Conservation (phyloP, 2,888 invertebrate species). For the Cabera pusaria region DNA sequence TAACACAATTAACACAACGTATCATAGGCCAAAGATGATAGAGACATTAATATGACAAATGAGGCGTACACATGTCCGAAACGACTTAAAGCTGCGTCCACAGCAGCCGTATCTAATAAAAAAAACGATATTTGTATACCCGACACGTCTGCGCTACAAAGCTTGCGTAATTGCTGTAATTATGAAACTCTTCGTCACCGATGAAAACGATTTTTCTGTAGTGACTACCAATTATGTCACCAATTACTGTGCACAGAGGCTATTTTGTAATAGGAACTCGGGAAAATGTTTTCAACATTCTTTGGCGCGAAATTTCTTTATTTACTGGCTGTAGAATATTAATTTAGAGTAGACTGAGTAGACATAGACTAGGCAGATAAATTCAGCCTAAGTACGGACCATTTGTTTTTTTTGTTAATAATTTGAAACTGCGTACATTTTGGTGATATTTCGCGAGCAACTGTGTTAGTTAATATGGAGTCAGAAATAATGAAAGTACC, state of each 20-base stretch:
- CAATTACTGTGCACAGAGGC: slow-evolving; percentile 63
- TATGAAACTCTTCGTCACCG: slow-evolving; percentile 77
- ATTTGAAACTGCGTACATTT: too few relatives aligned
- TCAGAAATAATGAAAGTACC: too few relatives aligned
- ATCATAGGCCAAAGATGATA: too few relatives aligned
- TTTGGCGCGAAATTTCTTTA: slow-evolving; percentile 8
- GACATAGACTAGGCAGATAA: too few relatives aligned
- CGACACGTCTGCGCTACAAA: slow-evolving; percentile 64
- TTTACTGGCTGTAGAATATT: slow-evolving; percentile 13
- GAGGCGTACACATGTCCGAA: slow-evolving; percentile 14
- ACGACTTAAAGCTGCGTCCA: too few relatives aligned
- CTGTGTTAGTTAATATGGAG: too few relatives aligned
- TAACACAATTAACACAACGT: too few relatives aligned
- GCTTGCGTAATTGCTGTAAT: slow-evolving; percentile 72
- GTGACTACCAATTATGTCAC: slow-evolving; percentile 75
- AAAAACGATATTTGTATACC: slow-evolving; percentile 52
- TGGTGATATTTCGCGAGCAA: too few relatives aligned
- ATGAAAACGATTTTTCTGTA: slow-evolving; percentile 78
- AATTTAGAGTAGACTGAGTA: slow-evolving; percentile 12
- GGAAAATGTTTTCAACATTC: slow-evolving; percentile 40
- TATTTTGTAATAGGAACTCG: slow-evolving; percentile 66
- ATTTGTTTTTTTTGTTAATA: too few relatives aligned
- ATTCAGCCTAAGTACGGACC: too few relatives aligned
- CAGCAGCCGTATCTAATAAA: slow-evolving; percentile 13
- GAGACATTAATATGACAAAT: slow-evolving; percentile 18